These are phyloP conservation scores for Solenopsis invicta DNA, from an alignment of 1,140 invertebrate species.

Conservation along the genomic window DNA sequence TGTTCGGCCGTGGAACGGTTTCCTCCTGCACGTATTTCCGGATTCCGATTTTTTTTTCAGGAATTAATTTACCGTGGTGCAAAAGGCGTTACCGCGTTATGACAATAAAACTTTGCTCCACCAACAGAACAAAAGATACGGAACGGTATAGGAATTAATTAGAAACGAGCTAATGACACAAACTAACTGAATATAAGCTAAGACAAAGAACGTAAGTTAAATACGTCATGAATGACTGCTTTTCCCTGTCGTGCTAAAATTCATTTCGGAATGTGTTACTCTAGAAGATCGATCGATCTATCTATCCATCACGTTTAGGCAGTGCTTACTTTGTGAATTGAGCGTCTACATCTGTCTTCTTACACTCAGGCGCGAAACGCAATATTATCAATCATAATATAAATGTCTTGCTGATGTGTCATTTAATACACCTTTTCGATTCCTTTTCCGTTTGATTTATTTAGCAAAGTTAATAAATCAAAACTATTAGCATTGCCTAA, in stretches of 20 bases:
- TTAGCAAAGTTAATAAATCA: background rate
- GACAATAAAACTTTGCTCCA: background rate
- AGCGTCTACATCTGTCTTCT: slow-evolving; percentile 45
- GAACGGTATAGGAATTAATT: slow-evolving; percentile 6
- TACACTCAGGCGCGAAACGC: slow-evolving; percentile 17
- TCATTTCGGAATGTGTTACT: slow-evolving; percentile 13
- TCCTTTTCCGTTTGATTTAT: background rate
- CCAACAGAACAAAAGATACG: background rate
- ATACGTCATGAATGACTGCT: background rate
- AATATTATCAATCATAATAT: slow-evolving; percentile 48
- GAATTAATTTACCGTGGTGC: background rate
- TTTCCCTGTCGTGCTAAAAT: slow-evolving; percentile 26
- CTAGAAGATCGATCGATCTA: slow-evolving; percentile 33
- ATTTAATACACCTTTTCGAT: background rate
- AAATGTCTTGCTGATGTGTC: slow-evolving; percentile 6
- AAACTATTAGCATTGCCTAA: background rate
- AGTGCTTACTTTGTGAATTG: slow-evolving; percentile 39
- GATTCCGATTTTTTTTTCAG: background rate
- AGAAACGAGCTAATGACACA: slow-evolving; percentile 1
- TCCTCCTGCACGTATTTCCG: background rate
- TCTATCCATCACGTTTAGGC: slow-evolving; percentile 43
- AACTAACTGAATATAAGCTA: slow-evolving; percentile 15
- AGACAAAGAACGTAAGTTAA: slow-evolving; percentile 53
- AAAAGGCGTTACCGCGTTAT: background rate
- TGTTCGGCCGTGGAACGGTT: background rate